A percentile compares a stretch with the other conserved stretches of the same genome.
These are phyloP conservation scores for Echiichthys vipera DNA, from an alignment of 2,797 vertebrate genomes.

Conservation along the genomic window DNA sequence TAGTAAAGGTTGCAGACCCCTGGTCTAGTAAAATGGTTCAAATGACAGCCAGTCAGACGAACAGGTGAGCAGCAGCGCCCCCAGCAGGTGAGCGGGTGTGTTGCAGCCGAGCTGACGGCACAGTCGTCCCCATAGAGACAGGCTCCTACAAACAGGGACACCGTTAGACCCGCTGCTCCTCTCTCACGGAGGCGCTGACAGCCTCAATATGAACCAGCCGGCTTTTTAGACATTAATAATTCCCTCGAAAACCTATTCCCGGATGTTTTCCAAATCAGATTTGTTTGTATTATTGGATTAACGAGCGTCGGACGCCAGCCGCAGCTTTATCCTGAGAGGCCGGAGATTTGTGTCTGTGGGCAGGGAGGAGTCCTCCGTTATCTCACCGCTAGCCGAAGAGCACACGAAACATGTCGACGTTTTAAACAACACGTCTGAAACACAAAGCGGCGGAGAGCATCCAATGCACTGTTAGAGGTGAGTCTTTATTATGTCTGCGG, in stretches of 20 bases:
- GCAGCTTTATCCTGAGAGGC: conserved; percentile 78
- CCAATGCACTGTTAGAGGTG: conserved; percentile 76
- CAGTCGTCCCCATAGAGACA: conserved; percentile 83
- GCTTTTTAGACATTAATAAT: conserved; percentile 12
- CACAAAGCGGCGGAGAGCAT: conserved; percentile 48
- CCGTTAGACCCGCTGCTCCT: conserved; percentile 17
- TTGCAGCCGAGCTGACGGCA: conserved; percentile 13
- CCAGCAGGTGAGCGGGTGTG: conserved; percentile 8
- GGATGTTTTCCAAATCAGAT: conserved; percentile 50
- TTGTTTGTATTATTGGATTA: conserved; percentile 71
- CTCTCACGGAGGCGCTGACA: conserved; percentile 44
- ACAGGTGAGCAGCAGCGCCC: too few relatives aligned
- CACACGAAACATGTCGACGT: conserved; percentile 56
- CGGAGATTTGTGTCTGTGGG: conserved; percentile 72
- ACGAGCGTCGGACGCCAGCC: conserved; percentile 48
- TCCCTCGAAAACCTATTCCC: conserved; percentile 45
- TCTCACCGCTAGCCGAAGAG: conserved; percentile 55
- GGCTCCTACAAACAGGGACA: conserved; percentile 67
- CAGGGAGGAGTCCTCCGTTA: conserved; percentile 74
- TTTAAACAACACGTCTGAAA: conserved; percentile 50
- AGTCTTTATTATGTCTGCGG: conserved; percentile 17
- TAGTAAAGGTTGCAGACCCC: too few relatives aligned
- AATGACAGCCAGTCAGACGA: too few relatives aligned
- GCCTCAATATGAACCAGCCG: conserved; percentile 15
- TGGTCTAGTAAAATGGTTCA: too few relatives aligned